These are phyloP conservation scores for Ptilonorhynchus violaceus DNA, from an alignment of 2,113 vertebrate species.

Conservation along the genomic window DNA sequence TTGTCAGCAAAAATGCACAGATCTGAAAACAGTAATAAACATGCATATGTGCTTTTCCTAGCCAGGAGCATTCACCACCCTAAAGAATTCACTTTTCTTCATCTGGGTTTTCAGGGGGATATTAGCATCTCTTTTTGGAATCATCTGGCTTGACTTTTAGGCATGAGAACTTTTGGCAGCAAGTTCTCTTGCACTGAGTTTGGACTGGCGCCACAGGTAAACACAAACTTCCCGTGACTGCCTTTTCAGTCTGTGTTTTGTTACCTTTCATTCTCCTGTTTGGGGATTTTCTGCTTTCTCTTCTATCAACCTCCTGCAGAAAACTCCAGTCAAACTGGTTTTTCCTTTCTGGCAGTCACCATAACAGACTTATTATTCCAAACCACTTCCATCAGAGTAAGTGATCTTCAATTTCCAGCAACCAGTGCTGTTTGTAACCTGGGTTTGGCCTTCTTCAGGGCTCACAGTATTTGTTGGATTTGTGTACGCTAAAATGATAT, in stretches of 20 bases:
- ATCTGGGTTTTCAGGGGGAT: not conserved
- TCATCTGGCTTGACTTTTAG: slow-evolving; percentile 15
- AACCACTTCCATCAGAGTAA: not conserved
- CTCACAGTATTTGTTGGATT: not conserved
- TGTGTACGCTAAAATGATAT: not conserved
- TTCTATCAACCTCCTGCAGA: not conserved
- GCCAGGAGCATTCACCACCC: rapidly evolving
- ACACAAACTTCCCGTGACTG: not conserved
- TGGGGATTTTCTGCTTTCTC: slow-evolving; percentile 25
- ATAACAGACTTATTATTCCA: not conserved
- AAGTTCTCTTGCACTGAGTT: not conserved
- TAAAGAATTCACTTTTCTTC: not conserved
- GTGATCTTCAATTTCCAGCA: not conserved
- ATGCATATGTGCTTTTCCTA: not conserved
- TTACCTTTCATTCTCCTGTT: slow-evolving; percentile 18
- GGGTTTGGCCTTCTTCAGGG: not conserved
- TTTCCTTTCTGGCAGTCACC: not conserved
- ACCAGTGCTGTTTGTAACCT: not conserved
- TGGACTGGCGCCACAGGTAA: slow-evolving; percentile 19
- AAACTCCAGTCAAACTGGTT: slow-evolving; percentile 45
- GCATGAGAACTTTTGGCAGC: not conserved
- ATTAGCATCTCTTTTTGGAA: not conserved
- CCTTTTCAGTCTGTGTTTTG: not conserved
- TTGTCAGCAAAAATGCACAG: not conserved
- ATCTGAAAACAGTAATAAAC: not conserved